Percentiles rank a stretch among this genome's conserved stretches.
These are phyloP conservation scores for Apistogramma diplotaenia DNA, from an alignment of 2,113 vertebrate species.

Conservation along the genomic window DNA sequence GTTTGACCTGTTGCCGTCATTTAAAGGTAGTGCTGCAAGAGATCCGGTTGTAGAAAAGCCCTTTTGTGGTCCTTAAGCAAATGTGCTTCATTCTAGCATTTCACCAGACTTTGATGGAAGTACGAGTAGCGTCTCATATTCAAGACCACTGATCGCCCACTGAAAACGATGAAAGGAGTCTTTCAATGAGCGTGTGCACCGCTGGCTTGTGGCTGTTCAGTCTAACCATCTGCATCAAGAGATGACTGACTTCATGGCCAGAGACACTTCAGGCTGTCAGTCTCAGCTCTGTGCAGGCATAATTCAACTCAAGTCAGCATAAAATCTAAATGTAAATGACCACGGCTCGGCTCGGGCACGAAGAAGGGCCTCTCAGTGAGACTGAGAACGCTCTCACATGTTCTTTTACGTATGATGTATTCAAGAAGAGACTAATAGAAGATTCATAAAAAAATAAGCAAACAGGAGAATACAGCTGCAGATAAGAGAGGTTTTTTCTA, in stretches of 20 bases:
- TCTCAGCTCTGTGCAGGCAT: slow-evolving; percentile 26
- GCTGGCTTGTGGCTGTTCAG: slow-evolving; percentile 15
- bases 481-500: background rate
- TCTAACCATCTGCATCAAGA: slow-evolving; percentile 31
- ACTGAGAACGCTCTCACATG: slow-evolving; percentile 11
- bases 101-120: slow-evolving; percentile 28
- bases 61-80: slow-evolving; percentile 45
- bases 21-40: slow-evolving; percentile 20
- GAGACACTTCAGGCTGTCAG: slow-evolving; percentile 37
- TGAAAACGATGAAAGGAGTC: slow-evolving; percentile 38
- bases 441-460: background rate
- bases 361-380: slow-evolving; percentile 29
- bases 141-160: slow-evolving; percentile 9
- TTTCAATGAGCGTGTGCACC: slow-evolving; percentile 13
- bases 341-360: background rate
- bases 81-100: slow-evolving; percentile 47
- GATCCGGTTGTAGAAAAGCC: slow-evolving; percentile 18
- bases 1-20: slow-evolving; percentile 21
- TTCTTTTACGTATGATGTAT: slow-evolving; percentile 43
- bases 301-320: slow-evolving; percentile 26
- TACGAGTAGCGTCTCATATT: slow-evolving; percentile 43
- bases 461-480: background rate
- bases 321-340: slow-evolving; percentile 67
- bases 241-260: slow-evolving; percentile 22
- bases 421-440: slow-evolving; percentile 11